Conservation (phyloP, 2,888 invertebrate genomes). For the Caenorhabditis uteleia region DNA sequence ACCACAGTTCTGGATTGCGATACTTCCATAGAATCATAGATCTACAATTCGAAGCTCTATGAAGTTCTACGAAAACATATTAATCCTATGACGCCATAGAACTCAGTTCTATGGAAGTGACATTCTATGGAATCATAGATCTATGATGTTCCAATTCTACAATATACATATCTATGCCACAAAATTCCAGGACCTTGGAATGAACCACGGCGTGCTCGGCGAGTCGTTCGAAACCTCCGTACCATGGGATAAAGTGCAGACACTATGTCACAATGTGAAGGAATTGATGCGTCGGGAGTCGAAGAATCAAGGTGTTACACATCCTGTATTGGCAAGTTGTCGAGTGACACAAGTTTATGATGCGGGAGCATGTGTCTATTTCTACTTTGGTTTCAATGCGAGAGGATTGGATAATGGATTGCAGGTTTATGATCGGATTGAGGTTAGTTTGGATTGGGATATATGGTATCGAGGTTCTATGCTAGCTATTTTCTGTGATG, state of each 20-base stretch:
- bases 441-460: too few relatives aligned
- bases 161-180: too few relatives aligned
- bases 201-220: slow-evolving; percentile 85
- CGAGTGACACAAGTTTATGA: slow-evolving; percentile 94
- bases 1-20: too few relatives aligned
- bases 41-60: too few relatives aligned
- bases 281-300: slow-evolving; percentile 77
- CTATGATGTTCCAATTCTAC: too few relatives aligned
- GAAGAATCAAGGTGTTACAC: slow-evolving; percentile 71
- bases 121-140: too few relatives aligned
- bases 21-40: too few relatives aligned
- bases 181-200: slow-evolving; percentile 82
- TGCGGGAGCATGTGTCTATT: slow-evolving; percentile 93
- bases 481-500: too few relatives aligned
- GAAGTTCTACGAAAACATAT: too few relatives aligned
- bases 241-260: slow-evolving; percentile 78
- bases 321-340: slow-evolving; percentile 72
- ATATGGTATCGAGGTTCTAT: too few relatives aligned
- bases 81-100: too few relatives aligned
- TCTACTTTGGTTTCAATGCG: slow-evolving; percentile 86
- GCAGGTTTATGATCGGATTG: slow-evolving; percentile 83
- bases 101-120: too few relatives aligned
- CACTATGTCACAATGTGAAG: slow-evolving; percentile 88
- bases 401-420: slow-evolving; percentile 78
- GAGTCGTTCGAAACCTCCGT: slow-evolving; percentile 99